These are phyloP conservation scores for Guaruba guarouba DNA, from an alignment of 2,113 vertebrate species.

Conservation along the genomic window DNA sequence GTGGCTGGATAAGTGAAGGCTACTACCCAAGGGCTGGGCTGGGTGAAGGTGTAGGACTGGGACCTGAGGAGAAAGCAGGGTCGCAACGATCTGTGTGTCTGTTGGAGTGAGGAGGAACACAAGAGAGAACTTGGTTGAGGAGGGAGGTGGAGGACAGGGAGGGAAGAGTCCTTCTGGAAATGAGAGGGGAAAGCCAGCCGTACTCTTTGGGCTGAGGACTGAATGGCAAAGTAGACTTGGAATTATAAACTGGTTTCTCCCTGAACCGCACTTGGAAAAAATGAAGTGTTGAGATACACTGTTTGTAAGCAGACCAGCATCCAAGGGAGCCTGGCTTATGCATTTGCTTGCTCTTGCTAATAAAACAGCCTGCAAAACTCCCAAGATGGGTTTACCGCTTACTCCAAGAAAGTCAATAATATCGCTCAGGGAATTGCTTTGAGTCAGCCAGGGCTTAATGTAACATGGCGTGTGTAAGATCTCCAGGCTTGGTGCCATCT, in stretches of 20 bases:
- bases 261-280: background rate
- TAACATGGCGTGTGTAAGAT: background rate
- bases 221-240: background rate
- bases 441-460: background rate
- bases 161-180: background rate
- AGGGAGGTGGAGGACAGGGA: background rate
- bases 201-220: background rate
- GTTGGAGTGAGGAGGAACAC: background rate
- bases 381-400: background rate
- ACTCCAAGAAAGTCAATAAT: background rate
- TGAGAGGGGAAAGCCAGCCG: background rate
- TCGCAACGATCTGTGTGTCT: background rate
- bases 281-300: background rate
- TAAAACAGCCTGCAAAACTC: background rate
- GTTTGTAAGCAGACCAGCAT: background rate
- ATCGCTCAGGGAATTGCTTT: background rate
- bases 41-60: background rate
- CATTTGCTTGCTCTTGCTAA: background rate
- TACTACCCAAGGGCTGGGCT: background rate
- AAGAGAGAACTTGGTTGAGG: background rate
- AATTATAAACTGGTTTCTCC: background rate
- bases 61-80: background rate
- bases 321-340: background rate
- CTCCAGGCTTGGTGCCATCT: background rate
- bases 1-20: background rate